Evolutionary conservation across 2,113 vertebrate genomes (phyloP), one percentile per base, ranked within the genome.

Genomic region (Felis chaus): DNA sequence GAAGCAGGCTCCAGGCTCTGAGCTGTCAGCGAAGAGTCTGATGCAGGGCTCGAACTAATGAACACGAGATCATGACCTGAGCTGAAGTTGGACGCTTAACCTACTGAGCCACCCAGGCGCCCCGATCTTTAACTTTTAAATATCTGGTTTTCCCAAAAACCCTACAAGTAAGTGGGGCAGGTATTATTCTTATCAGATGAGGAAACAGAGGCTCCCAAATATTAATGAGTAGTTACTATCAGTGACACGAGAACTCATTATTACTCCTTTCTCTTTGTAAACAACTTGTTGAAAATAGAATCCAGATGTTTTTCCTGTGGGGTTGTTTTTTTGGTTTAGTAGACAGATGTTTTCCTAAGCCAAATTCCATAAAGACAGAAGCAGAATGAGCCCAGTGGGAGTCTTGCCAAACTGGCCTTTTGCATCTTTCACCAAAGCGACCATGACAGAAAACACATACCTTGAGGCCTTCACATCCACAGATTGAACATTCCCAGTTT

Each of bases 111-210:
- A 61, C 57, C 57, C 57, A 61, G 57, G 57, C 9, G 8, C 57
- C 55, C 21, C 0, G 21, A 74, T 27, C 61, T 48, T 74, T 65
- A 83, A 76, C 53, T 57, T 21, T 85, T 19, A 66, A 97, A 82
- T 79, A 91, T 19, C 13, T 82, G 48, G 79, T 80, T 95, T 83
- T 96, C 66, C 65, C 16, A 33, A 96, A 95, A 93, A 63, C 15
- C 18, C 53, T 78, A 12, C 15, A 65, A 50, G 19, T 41, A 76
- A 73, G 29, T 65, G 23, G 29, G n/a, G 15, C 18, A 82, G 11
- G 66, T 33, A 29, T 45, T 16, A 78, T 25, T 36, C 36, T 63
- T 76, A 25, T 89, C 33, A 50, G 31, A 78, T 48, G 12, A 69
- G 14, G 31, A 91, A 63, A 76, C 15, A 36, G 63, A 89, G 15